phyloP scores from a whole-genome alignment of 2,797 vertebrate genomes.

The Holocentrus rufus region DNA sequence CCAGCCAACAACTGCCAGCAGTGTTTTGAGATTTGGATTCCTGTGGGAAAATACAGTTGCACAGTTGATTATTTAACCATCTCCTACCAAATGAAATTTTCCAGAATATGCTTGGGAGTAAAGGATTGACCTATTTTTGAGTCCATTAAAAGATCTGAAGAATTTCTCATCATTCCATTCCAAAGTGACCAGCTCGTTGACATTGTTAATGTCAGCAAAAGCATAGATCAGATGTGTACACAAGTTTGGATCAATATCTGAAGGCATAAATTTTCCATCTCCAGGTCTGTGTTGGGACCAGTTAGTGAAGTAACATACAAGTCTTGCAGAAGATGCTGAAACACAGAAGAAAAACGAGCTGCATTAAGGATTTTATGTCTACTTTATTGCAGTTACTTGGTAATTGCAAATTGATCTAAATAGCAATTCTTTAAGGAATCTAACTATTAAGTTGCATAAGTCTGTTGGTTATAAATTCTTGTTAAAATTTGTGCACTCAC shows the following conservation, averaged over 20 bases:
- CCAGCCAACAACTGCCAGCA: constrained; percentile 87
- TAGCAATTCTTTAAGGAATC: too few relatives aligned
- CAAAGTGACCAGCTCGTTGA: constrained; percentile 75
- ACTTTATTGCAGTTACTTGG: too few relatives aligned
- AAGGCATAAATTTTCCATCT: constrained; percentile 74
- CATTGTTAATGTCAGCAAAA: constrained; percentile 79
- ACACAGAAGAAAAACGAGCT: not conserved
- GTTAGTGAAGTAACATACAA: constrained; percentile 87
- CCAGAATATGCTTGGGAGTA: not conserved
- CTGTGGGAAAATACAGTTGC: constrained; percentile 59
- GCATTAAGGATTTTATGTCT: too few relatives aligned
- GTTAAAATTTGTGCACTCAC: constrained; percentile 51
- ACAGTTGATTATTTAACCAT: not conserved
- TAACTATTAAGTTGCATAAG: too few relatives aligned
- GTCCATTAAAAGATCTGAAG: constrained; percentile 80
- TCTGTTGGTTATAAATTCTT: not conserved
- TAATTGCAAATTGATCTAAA: too few relatives aligned
- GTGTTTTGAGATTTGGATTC: constrained; percentile 81
- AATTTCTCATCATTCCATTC: constrained; percentile 81
- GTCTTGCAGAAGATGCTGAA: constrained; percentile 77
- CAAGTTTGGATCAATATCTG: constrained; percentile 82
- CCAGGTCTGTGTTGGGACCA: constrained; percentile 82
- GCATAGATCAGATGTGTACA: constrained; percentile 89
- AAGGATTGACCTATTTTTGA: constrained; percentile 79
- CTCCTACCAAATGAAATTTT: not conserved